phyloP scores from a whole-genome alignment of 1,140 invertebrate genomes.

The Brevipalpus yothersi region DNA sequence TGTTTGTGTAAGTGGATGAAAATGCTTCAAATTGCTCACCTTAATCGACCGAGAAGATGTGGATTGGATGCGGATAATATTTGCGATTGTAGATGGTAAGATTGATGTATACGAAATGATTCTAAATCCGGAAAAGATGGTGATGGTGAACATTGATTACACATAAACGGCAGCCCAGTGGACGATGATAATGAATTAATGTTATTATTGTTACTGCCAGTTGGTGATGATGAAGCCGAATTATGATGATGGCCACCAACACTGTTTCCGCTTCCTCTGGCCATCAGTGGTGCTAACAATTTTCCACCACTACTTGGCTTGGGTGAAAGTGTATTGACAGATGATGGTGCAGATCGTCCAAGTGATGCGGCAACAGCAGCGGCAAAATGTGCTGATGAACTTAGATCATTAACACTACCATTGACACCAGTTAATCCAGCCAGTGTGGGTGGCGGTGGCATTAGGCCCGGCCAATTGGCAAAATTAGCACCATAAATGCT shows the following conservation, averaged over 20 bases:
- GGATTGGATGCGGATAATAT: conserved; percentile 18
- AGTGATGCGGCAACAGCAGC: background rate
- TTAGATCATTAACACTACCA: background rate
- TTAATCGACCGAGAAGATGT: too few relatives aligned
- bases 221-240: background rate
- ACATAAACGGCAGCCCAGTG: background rate
- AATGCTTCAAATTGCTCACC: too few relatives aligned
- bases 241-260: too few relatives aligned
- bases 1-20: too few relatives aligned
- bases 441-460: background rate
- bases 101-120: conserved; percentile 59
- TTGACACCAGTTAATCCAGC: background rate
- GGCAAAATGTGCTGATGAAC: background rate
- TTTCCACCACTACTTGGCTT: too few relatives aligned
- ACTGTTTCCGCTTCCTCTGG: too few relatives aligned
- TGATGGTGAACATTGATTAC: conserved; percentile 6
- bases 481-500: background rate
- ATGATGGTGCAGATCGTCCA: background rate
- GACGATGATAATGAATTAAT: background rate
- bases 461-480: conserved; percentile 1
- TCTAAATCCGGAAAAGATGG: conserved; percentile 58
- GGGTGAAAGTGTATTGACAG: background rate
- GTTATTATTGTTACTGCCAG: background rate
- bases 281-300: background rate
- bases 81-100: conserved; percentile 34